Evolutionary conservation across 2,888 invertebrate species (phyloP), one percentile per base, ranked within the genome.

Genomic region (Andrena chrysosceles): DNA sequence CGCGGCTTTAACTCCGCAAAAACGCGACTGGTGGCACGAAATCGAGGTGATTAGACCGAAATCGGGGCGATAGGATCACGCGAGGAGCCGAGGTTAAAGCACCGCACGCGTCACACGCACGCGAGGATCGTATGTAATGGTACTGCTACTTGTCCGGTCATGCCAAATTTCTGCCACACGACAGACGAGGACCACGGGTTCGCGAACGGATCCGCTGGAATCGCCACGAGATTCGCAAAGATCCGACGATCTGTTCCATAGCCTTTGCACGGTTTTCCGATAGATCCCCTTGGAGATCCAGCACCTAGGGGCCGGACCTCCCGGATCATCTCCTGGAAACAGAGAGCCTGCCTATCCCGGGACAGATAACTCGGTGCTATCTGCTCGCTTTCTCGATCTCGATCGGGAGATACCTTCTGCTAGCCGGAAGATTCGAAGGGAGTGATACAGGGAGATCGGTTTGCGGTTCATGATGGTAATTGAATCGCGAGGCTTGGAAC

Each of bases 161-260:
- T 81, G 89, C 85, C 80, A 84, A 89, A 85, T 76, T 68, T 80
- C 66, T 60, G 56, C 77, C 77, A 64, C 73, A 75, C 77, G 77
- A 83, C 76, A 79, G 60, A 74, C 56, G 54, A 54, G 76, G 82
- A 82, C 42, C 56, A 26, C 63, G 16, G 42, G 42, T 5, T 42
- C 70, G 52, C 20, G 64, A 74, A 49, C 20, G 48, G 59, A 42
- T 33, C 29, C 69, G 67, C 42, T 49, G 75, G 75, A 29, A 35
- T 42, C 52, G 20, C 10, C 26, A 31, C 33, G 20, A 59, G 48
- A 77, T 54, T 4, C 54, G 13, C n/a, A 6, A 0, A 13, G 20
- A 16, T 56, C 29, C 20, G 20, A 10, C 16, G 35, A 42, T 23
- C 29, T 26, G n/a, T 49, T 13, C n/a, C 49, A 23, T 23, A 10